These are phyloP conservation scores for Clarias magur DNA, from an alignment of 2,113 vertebrate species.

Conservation along the genomic window DNA sequence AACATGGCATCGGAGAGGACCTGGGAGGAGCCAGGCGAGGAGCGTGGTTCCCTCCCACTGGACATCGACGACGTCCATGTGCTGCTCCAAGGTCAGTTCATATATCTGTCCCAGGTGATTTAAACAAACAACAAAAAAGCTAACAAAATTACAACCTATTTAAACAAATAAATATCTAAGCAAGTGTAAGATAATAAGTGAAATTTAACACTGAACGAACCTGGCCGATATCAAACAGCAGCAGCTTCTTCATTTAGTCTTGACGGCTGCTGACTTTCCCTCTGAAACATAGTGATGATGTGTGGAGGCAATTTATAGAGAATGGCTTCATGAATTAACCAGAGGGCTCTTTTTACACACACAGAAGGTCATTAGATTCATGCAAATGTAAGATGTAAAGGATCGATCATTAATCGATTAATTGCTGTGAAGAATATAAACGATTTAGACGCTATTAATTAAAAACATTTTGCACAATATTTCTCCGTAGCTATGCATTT, in stretches of 20 bases:
- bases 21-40: conserved; percentile 54
- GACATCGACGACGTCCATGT: conserved; percentile 76
- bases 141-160: not conserved
- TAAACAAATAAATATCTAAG: not conserved
- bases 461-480: too few species aligned
- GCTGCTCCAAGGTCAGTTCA: conserved; percentile 73
- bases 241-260: not conserved
- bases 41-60: conserved; percentile 64
- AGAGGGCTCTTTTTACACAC: not conserved
- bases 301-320: not conserved
- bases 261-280: not conserved
- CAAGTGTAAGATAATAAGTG: not conserved
- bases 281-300: not conserved
- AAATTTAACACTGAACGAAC: not conserved
- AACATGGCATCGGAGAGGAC: conserved; percentile 63
- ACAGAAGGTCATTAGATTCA: not conserved
- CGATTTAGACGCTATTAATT: too few species aligned
- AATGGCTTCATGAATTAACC: not conserved
- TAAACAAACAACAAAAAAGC: not conserved
- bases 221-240: not conserved
- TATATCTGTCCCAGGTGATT: not conserved
- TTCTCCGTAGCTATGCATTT: too few species aligned
- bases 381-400: not conserved
- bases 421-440: too few species aligned
- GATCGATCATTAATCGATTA: too few species aligned